Percentiles rank a stretch among this genome's conserved stretches.
Evolutionary conservation across 2,113 vertebrate species (phyloP).

Genomic region (Falcunculus frontatus): DNA sequence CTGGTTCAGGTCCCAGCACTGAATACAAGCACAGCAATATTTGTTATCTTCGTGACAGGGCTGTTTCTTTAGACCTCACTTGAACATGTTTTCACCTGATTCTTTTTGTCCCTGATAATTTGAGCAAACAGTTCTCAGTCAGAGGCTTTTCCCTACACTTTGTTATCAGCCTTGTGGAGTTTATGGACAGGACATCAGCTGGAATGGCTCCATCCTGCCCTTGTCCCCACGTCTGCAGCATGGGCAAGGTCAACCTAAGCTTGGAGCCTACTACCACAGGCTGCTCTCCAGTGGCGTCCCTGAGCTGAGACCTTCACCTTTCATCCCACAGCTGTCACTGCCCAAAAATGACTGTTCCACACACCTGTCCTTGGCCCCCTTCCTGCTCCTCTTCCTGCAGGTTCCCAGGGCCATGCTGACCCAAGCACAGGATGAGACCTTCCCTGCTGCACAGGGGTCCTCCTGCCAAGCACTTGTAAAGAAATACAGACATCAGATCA

Average conservation of each 20-base stretch:
- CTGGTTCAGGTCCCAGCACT: background rate
- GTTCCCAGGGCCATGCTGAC: background rate
- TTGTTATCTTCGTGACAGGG: background rate
- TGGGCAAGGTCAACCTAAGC: background rate
- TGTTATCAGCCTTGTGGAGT: background rate
- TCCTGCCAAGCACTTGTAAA: background rate
- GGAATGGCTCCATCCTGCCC: background rate
- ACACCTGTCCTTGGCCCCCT: background rate
- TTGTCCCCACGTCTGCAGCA: background rate
- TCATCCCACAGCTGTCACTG: background rate
- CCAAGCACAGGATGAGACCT: background rate
- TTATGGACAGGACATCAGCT: background rate
- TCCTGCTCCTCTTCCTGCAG: background rate
- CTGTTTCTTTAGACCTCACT: background rate
- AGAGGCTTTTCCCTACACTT: background rate
- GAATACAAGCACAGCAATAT: background rate
- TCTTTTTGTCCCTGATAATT: conserved; percentile 11
- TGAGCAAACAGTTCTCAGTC: background rate
- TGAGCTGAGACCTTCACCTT: background rate
- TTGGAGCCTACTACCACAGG: background rate
- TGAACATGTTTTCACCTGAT: background rate
- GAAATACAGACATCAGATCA: background rate
- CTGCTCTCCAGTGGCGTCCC: background rate
- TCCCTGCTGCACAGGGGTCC: background rate
- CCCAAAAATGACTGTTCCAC: background rate